Evolutionary conservation across 2,888 invertebrate species (phyloP), one percentile per base, ranked within the genome.

Genomic region (Oxystoma pomonae): DNA sequence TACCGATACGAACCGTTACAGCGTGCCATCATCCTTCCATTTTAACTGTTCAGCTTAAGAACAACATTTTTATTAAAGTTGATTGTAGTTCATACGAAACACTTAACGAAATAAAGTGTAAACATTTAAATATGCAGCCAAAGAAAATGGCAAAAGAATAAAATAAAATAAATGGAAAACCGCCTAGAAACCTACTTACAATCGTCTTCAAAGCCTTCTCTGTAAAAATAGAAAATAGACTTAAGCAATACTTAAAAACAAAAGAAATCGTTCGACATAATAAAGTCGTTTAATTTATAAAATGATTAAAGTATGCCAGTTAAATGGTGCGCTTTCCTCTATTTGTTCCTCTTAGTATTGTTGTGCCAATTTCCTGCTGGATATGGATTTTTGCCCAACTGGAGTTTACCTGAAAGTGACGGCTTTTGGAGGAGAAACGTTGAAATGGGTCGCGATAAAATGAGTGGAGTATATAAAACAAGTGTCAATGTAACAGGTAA

Each of bases 381-480:
- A 20, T 58, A 20, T 61, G 65, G 65, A 59, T 53, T 52, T 63
- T 65, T 55, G 61, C 63, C 63, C 58, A 61, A 20, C 35, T 63
- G 9, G 63, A 49, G 20, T 16, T 35, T 3, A 12, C 12, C 35
- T 3, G 35, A 35, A 35, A 35, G 12, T 35, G 35, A 3, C 12
- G 3, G 18, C 20, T 22, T 58, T 2, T 65, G 63, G 59, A 65
- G 52, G 53, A 55, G 63, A 21, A 63, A 63, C 51, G 22, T 57
- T 19, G 18, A 51, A 20, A 16, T 22, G 0, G 20, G 21, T 3
- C 51, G 59, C 12, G 17, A 18, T 9, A 35, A 49, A 20, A 2
- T 56, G 2, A 19, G 57, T 21, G 64, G 60, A 56, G 55, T 62
- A 53, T 62, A 50, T 19, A 35, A 60, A 19, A 20, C 22, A 35